Evolutionary conservation across 2,888 invertebrate species (phyloP).

Genomic region (Trissoscelio sp.): DNA sequence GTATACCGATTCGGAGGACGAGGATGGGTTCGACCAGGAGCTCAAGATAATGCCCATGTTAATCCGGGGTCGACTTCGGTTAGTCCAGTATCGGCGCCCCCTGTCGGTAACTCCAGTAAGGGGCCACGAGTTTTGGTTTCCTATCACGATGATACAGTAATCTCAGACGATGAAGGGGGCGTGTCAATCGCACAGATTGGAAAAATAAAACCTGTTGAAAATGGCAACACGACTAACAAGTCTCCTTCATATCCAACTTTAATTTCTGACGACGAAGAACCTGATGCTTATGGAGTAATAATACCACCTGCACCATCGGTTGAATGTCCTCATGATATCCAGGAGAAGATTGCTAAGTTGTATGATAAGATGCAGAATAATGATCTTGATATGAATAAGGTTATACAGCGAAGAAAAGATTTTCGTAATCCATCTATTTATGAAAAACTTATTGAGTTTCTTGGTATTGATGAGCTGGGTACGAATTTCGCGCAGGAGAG

Average conservation of each 20-base stretch:
- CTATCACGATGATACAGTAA: slow-evolving; percentile 89
- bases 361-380: slow-evolving; percentile 91
- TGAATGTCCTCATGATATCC: slow-evolving; percentile 91
- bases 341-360: slow-evolving; percentile 92
- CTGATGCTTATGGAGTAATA: slow-evolving; percentile 85
- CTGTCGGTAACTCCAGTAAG: too few species aligned
- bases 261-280: slow-evolving; percentile 81
- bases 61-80: too few species aligned
- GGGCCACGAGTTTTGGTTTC: slow-evolving; percentile 86
- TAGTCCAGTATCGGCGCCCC: too few species aligned
- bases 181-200: slow-evolving; percentile 66
- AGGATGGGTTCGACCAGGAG: too few species aligned
- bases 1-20: too few species aligned
- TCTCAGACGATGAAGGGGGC: slow-evolving; percentile 89
- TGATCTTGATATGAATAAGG: slow-evolving; percentile 93
- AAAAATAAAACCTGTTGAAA: slow-evolving; percentile 72
- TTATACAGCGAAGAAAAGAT: slow-evolving; percentile 95
- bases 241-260: slow-evolving; percentile 71
- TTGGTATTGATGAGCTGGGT: slow-evolving; percentile 97
- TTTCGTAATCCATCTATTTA: slow-evolving; percentile 99
- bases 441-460: slow-evolving; percentile 97
- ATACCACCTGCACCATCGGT: slow-evolving; percentile 93
- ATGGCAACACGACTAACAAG: slow-evolving; percentile 74
- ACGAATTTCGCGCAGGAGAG: slow-evolving; percentile 97
- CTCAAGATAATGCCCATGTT: too few species aligned